These are phyloP conservation scores for Noctilio leporinus DNA, from an alignment of 2,113 vertebrate species.

Conservation along the genomic window DNA sequence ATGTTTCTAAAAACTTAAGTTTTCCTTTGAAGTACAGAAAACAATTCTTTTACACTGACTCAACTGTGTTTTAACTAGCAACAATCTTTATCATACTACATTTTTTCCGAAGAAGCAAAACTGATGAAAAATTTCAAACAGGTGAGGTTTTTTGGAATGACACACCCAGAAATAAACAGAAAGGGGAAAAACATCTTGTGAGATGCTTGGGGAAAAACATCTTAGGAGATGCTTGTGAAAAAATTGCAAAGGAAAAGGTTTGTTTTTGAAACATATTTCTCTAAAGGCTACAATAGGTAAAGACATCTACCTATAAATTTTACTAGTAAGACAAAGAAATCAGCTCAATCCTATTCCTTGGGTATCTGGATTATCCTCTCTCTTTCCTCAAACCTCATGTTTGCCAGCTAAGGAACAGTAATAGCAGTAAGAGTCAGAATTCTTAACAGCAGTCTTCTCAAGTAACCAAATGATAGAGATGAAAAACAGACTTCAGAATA, in stretches of 20 bases:
- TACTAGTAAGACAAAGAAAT: background rate
- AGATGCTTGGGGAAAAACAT: background rate
- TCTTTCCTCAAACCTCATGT: background rate
- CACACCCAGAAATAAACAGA: constrained; percentile 6
- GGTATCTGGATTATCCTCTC: background rate
- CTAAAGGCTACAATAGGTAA: background rate
- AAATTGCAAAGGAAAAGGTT: background rate
- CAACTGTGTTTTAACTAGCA: background rate
- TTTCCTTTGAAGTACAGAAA: constrained; percentile 16
- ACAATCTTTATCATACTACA: background rate
- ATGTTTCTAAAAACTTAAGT: background rate
- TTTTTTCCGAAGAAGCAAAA: constrained; percentile 3
- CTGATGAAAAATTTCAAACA: constrained; percentile 10
- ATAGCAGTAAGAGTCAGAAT: background rate
- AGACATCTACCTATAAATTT: background rate
- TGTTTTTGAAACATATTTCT: constrained; percentile 10
- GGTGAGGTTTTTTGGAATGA: background rate
- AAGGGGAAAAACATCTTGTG: background rate
- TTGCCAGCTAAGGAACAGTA: constrained; percentile 3
- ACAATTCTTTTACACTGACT: background rate
- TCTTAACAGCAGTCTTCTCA: constrained; percentile 7
- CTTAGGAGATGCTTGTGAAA: background rate
- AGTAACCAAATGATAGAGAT: constrained; percentile 5
- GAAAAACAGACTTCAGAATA: constrained; percentile 4
- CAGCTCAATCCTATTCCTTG: background rate